Conservation (phyloP, 2,113 vertebrate genomes). For the Oreochromis niloticus region DNA sequence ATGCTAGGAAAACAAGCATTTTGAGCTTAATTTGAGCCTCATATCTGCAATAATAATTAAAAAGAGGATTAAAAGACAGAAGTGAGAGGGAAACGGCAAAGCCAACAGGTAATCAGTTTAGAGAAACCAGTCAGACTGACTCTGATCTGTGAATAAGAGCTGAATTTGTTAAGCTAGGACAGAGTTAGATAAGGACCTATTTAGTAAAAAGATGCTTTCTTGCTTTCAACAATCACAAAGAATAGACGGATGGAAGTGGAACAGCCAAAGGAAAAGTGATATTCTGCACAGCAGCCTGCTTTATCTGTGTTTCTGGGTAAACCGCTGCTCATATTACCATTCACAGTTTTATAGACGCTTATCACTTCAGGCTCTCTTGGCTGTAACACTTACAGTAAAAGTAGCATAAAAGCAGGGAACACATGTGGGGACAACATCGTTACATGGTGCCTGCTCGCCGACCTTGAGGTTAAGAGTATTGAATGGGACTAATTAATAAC, state of each 20-base stretch:
- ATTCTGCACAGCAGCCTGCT: not conserved
- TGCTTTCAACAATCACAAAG: slow-evolving; percentile 16
- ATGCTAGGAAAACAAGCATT: slow-evolving; percentile 96
- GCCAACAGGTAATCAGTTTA: slow-evolving; percentile 72
- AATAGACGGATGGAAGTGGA: slow-evolving; percentile 14
- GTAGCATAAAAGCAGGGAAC: slow-evolving; percentile 5
- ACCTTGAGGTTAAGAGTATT: slow-evolving; percentile 69
- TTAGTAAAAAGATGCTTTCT: slow-evolving; percentile 38
- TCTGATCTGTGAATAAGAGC: slow-evolving; percentile 30
- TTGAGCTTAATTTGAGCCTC: slow-evolving; percentile 82
- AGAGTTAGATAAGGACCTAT: slow-evolving; percentile 14
- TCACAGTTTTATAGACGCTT: not conserved
- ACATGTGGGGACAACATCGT: slow-evolving; percentile 52
- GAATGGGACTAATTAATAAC: slow-evolving; percentile 72
- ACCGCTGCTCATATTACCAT: slow-evolving; percentile 24
- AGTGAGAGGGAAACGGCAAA: slow-evolving; percentile 59
- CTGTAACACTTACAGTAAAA: slow-evolving; percentile 30
- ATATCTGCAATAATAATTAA: slow-evolving; percentile 76
- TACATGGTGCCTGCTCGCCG: slow-evolving; percentile 64
- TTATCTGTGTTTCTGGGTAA: slow-evolving; percentile 43
- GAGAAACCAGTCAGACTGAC: slow-evolving; percentile 44
- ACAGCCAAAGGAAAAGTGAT: slow-evolving; percentile 28
- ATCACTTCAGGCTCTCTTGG: slow-evolving; percentile 22
- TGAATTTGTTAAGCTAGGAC: slow-evolving; percentile 12
- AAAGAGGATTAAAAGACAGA: slow-evolving; percentile 74